Conservation (phyloP, 1,140 invertebrate genomes). For the Magallana angulata region DNA sequence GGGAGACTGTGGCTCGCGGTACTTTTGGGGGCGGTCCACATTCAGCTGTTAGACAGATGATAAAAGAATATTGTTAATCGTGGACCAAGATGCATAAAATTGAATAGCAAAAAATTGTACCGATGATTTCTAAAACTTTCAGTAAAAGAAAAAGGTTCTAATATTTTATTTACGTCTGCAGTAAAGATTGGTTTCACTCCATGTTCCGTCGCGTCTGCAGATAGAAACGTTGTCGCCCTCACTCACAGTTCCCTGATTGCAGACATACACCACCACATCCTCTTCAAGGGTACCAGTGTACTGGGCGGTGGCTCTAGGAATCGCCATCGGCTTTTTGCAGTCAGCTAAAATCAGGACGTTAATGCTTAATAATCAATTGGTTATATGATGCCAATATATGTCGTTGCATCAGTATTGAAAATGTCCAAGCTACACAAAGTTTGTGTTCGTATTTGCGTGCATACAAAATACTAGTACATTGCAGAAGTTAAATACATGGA, state of each 20-base stretch:
- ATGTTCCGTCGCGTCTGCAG: constrained; percentile 11
- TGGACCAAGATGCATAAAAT: too few relatives aligned
- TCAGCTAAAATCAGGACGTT: not conserved
- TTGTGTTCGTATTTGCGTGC: too few relatives aligned
- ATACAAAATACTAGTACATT: too few relatives aligned
- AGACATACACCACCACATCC: not conserved
- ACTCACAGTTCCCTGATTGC: not conserved
- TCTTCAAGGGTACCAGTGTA: not conserved
- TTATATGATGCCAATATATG: too few relatives aligned
- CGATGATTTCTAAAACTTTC: not conserved
- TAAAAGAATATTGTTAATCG: too few relatives aligned
- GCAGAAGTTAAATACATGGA: too few relatives aligned
- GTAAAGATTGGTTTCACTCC: constrained; percentile 23
- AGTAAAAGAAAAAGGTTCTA: not conserved
- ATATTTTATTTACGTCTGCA: constrained; percentile 35
- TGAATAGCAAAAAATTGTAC: not conserved
- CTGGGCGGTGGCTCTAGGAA: not conserved
- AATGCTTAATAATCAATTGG: not conserved
- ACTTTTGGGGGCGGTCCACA: constrained; percentile 21
- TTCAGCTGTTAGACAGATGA: constrained; percentile 5
- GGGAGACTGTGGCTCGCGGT: not conserved
- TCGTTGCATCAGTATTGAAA: too few relatives aligned
- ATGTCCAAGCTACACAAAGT: too few relatives aligned
- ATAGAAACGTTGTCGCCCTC: not conserved
- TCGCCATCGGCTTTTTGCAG: not conserved